Evolutionary conservation across 1,140 invertebrate species (phyloP).

Genomic region (Mya arenaria): DNA sequence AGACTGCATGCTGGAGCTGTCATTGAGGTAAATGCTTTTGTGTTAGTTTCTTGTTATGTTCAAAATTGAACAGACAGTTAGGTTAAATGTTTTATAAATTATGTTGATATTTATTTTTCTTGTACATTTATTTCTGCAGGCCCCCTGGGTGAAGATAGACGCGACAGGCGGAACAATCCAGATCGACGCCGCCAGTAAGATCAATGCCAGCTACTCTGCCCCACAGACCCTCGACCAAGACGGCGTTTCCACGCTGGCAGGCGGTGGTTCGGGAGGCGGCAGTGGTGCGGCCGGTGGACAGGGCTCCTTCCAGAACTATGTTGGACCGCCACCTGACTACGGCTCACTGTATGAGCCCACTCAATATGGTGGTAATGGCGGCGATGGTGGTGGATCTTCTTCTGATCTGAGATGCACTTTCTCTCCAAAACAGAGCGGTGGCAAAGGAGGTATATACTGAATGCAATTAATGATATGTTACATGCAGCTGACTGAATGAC

Average conservation of each 20-base stretch:
- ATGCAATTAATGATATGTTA: too few relatives aligned
- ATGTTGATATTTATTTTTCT: neutral
- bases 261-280: conserved; percentile 72
- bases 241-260: conserved; percentile 63
- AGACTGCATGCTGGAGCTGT: conserved; percentile 69
- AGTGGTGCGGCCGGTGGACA: conserved; percentile 72
- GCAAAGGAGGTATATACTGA: conserved; percentile 65
- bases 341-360: conserved; percentile 68
- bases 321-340: conserved; percentile 63
- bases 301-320: conserved; percentile 58
- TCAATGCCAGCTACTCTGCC: conserved; percentile 59
- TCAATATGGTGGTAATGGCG: conserved; percentile 70
- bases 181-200: conserved; percentile 68
- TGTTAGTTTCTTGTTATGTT: neutral
- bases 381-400: conserved; percentile 61
- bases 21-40: conserved; percentile 63
- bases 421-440: conserved; percentile 49
- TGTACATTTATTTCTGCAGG: conserved; percentile 52
- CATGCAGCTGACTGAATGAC: too few relatives aligned
- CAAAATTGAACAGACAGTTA: neutral
- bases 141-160: conserved; percentile 66
- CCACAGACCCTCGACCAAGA: conserved; percentile 55
- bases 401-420: conserved; percentile 58
- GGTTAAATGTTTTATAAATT: neutral
- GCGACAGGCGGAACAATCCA: conserved; percentile 58